These are phyloP conservation scores for Pangasius krempfi DNA, from an alignment of 2,797 vertebrate genomes.

Conservation along the genomic window DNA sequence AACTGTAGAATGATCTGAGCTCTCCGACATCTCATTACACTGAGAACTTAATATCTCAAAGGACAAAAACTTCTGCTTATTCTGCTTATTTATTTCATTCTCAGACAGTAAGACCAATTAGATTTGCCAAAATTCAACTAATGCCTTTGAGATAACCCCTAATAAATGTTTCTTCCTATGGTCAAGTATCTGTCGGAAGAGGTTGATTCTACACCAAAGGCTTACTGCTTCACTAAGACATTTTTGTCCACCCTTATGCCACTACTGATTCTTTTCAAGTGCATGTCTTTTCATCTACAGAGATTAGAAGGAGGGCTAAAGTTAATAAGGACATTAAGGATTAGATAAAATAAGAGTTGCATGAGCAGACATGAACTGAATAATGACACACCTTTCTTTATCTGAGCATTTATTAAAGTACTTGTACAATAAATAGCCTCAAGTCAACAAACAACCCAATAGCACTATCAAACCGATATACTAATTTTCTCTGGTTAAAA, in stretches of 20 bases:
- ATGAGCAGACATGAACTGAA: neutral
- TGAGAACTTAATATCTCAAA: slow-evolving; percentile 61
- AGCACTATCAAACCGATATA: neutral
- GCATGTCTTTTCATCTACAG: slow-evolving; percentile 1
- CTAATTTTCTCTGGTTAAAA: slow-evolving; percentile 26
- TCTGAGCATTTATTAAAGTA: neutral
- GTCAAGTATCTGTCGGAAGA: slow-evolving; percentile 26
- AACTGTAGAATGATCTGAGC: slow-evolving; percentile 61
- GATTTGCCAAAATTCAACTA: slow-evolving; percentile 37
- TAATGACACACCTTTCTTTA: neutral
- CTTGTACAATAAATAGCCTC: slow-evolving; percentile 1
- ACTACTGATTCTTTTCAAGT: slow-evolving; percentile 34
- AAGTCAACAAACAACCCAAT: neutral
- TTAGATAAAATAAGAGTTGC: slow-evolving; percentile 1
- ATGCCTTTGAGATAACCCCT: slow-evolving; percentile 42
- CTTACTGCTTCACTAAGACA: slow-evolving; percentile 35
- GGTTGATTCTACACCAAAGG: slow-evolving; percentile 38
- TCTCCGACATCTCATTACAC: slow-evolving; percentile 70
- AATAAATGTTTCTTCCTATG: slow-evolving; percentile 42
- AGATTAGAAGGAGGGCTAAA: slow-evolving; percentile 25
- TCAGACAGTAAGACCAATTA: slow-evolving; percentile 52
- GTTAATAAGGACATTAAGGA: slow-evolving; percentile 11
- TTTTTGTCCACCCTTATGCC: slow-evolving; percentile 7
- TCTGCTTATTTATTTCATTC: slow-evolving; percentile 58
- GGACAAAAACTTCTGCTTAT: slow-evolving; percentile 48